A percentile compares a stretch with the other conserved stretches of the same genome.
phyloP scores from a whole-genome alignment of 1,140 invertebrate genomes.

The Glossosoma conforme region DNA sequence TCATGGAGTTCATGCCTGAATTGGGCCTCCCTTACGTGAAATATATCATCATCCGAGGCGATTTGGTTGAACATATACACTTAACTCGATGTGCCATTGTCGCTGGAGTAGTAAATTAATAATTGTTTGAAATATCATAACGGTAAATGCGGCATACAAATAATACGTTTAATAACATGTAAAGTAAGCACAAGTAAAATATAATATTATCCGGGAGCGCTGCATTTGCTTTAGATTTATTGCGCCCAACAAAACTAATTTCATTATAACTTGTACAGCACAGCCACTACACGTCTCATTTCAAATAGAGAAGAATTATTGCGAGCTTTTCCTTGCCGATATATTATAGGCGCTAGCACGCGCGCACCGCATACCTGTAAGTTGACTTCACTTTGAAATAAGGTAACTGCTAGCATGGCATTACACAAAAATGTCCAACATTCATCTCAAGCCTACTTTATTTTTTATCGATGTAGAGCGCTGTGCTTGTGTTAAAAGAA shows the following conservation, averaged over 20 bases:
- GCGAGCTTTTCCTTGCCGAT: constrained; percentile 15
- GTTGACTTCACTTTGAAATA: neutral
- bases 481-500: no score
- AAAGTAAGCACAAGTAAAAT: neutral
- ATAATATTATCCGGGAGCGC: neutral
- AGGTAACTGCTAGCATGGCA: neutral
- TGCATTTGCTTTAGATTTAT: constrained; percentile 28
- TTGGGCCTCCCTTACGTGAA: no score
- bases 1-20: no score
- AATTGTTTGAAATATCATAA: neutral
- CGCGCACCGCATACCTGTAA: neutral
- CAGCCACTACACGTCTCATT: constrained; percentile 22
- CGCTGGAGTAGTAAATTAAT: neutral
- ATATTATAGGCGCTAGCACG: constrained; percentile 1
- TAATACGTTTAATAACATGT: neutral
- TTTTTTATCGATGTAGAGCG: no score
- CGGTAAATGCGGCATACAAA: neutral
- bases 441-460: no score
- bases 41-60: no score
- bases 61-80: no score
- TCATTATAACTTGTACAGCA: constrained; percentile 27
- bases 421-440: no score
- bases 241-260: constrained; percentile 25
- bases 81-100: no score
- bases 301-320: constrained; percentile 26